A percentile compares a stretch with the other conserved stretches of the same genome.
These are phyloP conservation scores for Ariolimax columbianus DNA, from an alignment of 2,888 invertebrate genomes.

Conservation along the genomic window DNA sequence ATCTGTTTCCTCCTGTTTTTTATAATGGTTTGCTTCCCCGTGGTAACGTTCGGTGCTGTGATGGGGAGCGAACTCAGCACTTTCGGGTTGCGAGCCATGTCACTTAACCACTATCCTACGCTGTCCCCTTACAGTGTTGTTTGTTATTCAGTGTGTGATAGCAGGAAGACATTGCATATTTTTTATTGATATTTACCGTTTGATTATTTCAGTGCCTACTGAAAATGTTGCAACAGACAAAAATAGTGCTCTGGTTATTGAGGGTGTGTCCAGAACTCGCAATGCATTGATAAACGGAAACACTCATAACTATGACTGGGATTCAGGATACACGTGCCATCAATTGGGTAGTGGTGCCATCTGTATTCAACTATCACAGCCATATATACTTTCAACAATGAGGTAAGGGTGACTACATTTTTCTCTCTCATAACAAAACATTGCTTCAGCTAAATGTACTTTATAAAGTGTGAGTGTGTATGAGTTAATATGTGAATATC, in stretches of 20 bases:
- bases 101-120: no score
- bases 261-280: constrained; percentile 94
- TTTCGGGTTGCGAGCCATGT: no score
- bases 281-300: constrained; percentile 98
- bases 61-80: no score
- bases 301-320: constrained; percentile 97
- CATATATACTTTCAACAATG: constrained; percentile 93
- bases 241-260: constrained; percentile 94
- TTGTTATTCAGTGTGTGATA: no score
- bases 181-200: not conserved
- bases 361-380: constrained; percentile 96
- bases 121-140: no score
- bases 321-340: constrained; percentile 98
- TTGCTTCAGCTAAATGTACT: no score
- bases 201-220: constrained; percentile 83
- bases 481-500: no score
- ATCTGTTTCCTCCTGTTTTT: no score
- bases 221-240: constrained; percentile 95
- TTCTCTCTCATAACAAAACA: not conserved
- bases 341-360: constrained; percentile 91
- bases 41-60: no score
- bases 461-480: no score
- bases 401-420: constrained; percentile 79
- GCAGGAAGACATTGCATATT: no score
- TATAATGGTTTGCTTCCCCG: no score